Conservation (phyloP, 2,113 vertebrate genomes). For the Pica pica region DNA sequence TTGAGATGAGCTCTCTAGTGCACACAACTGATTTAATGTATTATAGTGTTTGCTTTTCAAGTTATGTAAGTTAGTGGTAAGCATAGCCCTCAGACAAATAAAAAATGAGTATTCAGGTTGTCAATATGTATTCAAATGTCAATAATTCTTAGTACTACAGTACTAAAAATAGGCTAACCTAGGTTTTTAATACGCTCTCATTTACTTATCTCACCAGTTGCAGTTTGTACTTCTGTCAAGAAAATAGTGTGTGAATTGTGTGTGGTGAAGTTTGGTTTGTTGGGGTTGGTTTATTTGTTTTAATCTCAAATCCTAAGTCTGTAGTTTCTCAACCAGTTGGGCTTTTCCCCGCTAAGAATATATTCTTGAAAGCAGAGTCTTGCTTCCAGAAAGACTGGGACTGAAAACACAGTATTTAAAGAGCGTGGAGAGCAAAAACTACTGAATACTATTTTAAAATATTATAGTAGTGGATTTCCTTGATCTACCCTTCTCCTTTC, state of each 20-base stretch:
- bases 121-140: not conserved
- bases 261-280: not conserved
- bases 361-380: not conserved
- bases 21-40: not conserved
- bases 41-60: not conserved
- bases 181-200: not conserved
- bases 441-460: not conserved
- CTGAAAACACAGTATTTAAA: not conserved
- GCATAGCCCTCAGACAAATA: not conserved
- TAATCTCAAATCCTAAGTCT: not conserved
- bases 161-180: not conserved
- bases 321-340: not conserved
- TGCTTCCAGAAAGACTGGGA: not conserved
- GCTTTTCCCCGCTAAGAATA: not conserved
- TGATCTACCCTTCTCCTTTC: not conserved
- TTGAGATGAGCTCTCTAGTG: not conserved
- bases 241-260: not conserved
- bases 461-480: not conserved
- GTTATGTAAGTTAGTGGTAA: not conserved
- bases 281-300: not conserved
- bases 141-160: not conserved
- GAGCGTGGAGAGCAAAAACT: not conserved
- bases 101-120: not conserved
- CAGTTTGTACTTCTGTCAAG: not conserved
- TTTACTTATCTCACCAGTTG: not conserved